Evolutionary conservation across 2,113 vertebrate species (phyloP).

Genomic region (Axis porcinus): DNA sequence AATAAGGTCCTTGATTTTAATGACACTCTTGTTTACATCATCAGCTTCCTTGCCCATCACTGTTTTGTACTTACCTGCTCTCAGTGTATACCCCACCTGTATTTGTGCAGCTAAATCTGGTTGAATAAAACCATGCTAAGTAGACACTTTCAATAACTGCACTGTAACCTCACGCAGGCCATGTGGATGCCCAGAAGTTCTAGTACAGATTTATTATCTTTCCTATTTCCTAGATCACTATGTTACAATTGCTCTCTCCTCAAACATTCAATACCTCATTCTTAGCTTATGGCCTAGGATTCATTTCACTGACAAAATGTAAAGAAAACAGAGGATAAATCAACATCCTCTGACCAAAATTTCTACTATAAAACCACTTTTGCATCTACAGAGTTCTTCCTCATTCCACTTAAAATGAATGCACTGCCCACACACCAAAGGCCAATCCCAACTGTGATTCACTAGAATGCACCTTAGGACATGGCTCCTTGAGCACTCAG

Average conservation of each 20-base stretch:
- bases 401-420: not conserved
- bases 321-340: not conserved
- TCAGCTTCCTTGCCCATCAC: not conserved
- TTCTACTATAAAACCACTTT: not conserved
- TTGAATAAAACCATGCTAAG: not conserved
- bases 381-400: not conserved
- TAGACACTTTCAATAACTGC: not conserved
- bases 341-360: not conserved
- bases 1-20: not conserved
- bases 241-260: not conserved
- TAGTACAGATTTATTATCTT: not conserved
- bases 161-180: not conserved
- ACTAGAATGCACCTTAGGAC: not conserved
- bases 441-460: not conserved
- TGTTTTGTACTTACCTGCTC: not conserved
- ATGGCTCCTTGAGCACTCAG: not conserved
- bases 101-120: not conserved
- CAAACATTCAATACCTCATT: not conserved
- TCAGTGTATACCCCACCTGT: not conserved
- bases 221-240: not conserved
- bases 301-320: not conserved
- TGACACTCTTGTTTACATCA: not conserved
- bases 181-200: not conserved
- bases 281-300: not conserved
- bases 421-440: fast-evolving